Evolutionary conservation across 2,888 invertebrate species (phyloP), one percentile per base, ranked within the genome.

Genomic region (Agonopterix heracliana): DNA sequence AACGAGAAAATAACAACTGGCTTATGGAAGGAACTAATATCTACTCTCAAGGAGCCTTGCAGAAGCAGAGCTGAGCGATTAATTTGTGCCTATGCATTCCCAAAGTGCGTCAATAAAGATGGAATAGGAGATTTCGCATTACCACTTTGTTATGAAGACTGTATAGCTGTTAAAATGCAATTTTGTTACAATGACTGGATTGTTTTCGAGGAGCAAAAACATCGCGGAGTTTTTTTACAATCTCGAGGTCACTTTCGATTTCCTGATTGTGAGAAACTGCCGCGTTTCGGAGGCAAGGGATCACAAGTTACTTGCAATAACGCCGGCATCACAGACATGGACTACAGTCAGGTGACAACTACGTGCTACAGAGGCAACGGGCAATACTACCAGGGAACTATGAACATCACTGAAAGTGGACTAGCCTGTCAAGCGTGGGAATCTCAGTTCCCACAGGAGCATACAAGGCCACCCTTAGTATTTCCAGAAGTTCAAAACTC

Each of bases 111-210:
- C 53, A 83, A 92, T 63, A 91, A 91, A 68, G 88, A 89, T 64
- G 92, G 93, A 46, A 90, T 90, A 51, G 92, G 94, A 3, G 89
- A 91, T 55, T 73, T 62, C 54, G 92, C 92, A 47, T 87, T 96
- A 52, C 96, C 96, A 3, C 86, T 97, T 4, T 97, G 97, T 81
- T 95, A 95, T 70, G 98, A 98, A 89, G 97, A 98, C 74, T 98
- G 98, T 74, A 92, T 95, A 73, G 98, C 98, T 48, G 95, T 97
- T 26, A 94, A 94, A 74, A 92, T 95, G 76, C 92, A 96, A 68
- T 96, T 97, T 81, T 98, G 98, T 81, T 96, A 95, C 78, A 95
- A 94, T 71, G 96, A 97, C 74, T 98, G 98, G 98, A 94, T 95
- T 17, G 86, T 95, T 50, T 92, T 98, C 49, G 96, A 97, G 80